Evolutionary conservation across 2,888 invertebrate species (phyloP), one percentile per base, ranked within the genome.

Genomic region (Poecilobothrus nobilitatus): DNA sequence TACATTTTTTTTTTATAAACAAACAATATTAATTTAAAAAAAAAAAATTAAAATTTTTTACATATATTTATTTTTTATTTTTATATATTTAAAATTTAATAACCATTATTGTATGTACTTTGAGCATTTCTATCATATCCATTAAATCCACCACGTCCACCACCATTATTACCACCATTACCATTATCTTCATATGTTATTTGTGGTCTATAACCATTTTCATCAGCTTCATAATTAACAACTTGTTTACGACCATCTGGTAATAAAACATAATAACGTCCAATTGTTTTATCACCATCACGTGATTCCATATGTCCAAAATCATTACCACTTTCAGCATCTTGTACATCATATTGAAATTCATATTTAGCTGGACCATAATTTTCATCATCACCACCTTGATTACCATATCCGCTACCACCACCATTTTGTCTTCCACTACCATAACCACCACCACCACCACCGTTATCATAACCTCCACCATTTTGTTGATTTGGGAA

Each of bases 221-320:
- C 83, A 74, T 89, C 88, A 8, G 89, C 90, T 75, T 87, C 88
- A 79, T 89, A 90, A 73, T 86, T 85, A 0, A 89, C 89, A 63
- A 87, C 87, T 83, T 88, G 88, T 77, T 86, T 88, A 75, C 89
- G 85, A 66, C 89, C 89, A 78, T 89, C 89, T 72, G 89, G 89
- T 68, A 89, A 79, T 5, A 88, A 79, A 1, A 89, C 89, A 74
- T 88, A 88, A 81, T 89, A 89, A 41, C 84, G 79, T 1, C 89
- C 89, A 66, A 86, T 84, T 12, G 88, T 86, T 63, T 84, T 81
- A 73, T 88, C 87, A 5, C 88, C 88, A 75, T 86, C 84, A 44
- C 89, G 83, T 8, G 85, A 82, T 77, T 89, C 89, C 75, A 86
- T 84, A 77, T 89, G 89, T 0, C 89, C 89, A 73, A 88, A 89